phyloP scores from a whole-genome alignment of 1,140 invertebrate genomes.

The Neelides sp. region DNA sequence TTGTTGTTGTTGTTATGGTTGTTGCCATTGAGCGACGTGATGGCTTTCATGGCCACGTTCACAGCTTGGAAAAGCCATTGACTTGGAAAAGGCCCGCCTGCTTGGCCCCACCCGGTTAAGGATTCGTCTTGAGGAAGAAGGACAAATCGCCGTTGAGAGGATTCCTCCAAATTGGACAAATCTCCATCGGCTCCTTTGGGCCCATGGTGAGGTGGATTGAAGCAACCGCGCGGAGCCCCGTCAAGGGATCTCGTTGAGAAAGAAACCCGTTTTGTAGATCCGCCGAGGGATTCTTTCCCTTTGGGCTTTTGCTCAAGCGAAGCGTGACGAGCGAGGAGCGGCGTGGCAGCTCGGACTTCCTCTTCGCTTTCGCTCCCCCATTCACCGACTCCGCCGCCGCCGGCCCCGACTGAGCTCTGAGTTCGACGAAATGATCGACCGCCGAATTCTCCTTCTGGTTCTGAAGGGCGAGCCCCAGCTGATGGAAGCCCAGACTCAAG shows the following conservation, averaged over 20 bases:
- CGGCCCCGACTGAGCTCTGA: slow-evolving; percentile 32
- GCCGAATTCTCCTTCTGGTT: too few relatives aligned
- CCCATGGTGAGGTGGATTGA: neutral
- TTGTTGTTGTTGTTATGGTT: neutral
- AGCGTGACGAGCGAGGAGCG: slow-evolving; percentile 11
- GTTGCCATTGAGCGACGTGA: slow-evolving; percentile 1
- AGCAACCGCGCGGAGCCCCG: neutral
- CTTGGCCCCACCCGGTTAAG: slow-evolving; percentile 21
- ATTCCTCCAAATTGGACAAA: neutral
- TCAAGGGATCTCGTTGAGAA: slow-evolving; percentile 24
- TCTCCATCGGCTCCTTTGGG: neutral
- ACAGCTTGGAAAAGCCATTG: slow-evolving; percentile 29
- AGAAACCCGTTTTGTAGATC: slow-evolving; percentile 20
- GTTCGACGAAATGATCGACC: slow-evolving; percentile 32
- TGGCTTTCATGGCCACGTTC: slow-evolving; percentile 22
- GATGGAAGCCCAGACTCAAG: slow-evolving; percentile 19
- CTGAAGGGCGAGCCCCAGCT: too few relatives aligned
- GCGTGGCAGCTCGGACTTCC: slow-evolving; percentile 20
- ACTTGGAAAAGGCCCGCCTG: slow-evolving; percentile 22
- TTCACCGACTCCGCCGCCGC: slow-evolving; percentile 6
- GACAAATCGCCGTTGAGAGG: slow-evolving; percentile 14
- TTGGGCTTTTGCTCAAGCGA: slow-evolving; percentile 6
- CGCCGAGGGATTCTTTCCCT: slow-evolving; percentile 8
- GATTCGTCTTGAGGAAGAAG: slow-evolving; percentile 24
- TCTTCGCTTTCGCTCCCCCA: slow-evolving; percentile 24